A percentile compares a stretch with the other conserved stretches of the same genome.
These are phyloP conservation scores for Apamea anceps DNA, from an alignment of 2,888 invertebrate genomes.

Conservation along the genomic window DNA sequence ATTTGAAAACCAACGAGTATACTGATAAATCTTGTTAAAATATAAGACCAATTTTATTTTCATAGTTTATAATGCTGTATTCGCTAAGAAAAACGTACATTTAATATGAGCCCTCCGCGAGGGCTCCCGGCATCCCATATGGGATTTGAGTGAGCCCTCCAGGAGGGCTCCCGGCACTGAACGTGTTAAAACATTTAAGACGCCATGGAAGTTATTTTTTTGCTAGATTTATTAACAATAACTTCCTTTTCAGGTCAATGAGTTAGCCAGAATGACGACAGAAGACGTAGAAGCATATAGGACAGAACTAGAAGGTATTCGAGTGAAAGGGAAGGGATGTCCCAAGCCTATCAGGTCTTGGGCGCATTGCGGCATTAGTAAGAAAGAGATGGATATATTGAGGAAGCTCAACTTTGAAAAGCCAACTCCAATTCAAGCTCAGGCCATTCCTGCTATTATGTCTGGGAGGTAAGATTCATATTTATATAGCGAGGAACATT, in stretches of 20 bases:
- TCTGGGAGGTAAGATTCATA: constrained; percentile 92
- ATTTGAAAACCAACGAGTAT: too few relatives aligned
- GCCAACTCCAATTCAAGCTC: constrained; percentile 99
- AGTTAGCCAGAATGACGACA: constrained; percentile 97
- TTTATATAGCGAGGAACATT: background rate
- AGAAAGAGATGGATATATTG: constrained; percentile 97
- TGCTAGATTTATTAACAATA: background rate
- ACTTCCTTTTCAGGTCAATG: constrained; percentile 94
- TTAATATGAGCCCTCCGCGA: too few relatives aligned
- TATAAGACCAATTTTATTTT: too few relatives aligned
- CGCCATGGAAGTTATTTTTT: background rate
- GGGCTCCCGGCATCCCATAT: too few relatives aligned
- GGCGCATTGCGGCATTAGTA: constrained; percentile 99
- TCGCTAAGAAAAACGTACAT: too few relatives aligned
- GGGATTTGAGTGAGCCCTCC: too few relatives aligned
- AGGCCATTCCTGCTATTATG: constrained; percentile 99
- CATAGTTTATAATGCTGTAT: too few relatives aligned
- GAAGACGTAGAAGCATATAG: constrained; percentile 96
- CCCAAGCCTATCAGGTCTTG: constrained; percentile 98
- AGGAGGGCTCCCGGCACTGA: too few relatives aligned
- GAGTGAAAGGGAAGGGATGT: constrained; percentile 98
- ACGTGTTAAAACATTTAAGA: background rate
- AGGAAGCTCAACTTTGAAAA: constrained; percentile 98
- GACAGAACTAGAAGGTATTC: constrained; percentile 97
- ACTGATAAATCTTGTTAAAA: too few relatives aligned